phyloP scores from a whole-genome alignment of 2,888 invertebrate species.

The Rotaria magnacalcarata region DNA sequence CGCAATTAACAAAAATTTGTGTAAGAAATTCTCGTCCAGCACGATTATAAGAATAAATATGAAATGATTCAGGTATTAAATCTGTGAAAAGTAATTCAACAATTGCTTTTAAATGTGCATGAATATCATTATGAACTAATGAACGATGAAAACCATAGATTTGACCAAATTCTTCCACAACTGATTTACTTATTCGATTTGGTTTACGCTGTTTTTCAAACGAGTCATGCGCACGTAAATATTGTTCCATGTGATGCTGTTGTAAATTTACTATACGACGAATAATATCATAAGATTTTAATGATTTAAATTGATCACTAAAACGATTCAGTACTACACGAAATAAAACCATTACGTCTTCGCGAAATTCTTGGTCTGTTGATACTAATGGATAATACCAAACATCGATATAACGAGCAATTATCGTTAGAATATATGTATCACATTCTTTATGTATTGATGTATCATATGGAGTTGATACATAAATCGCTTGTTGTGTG shows the following conservation, averaged over 20 bases:
- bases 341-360: neutral
- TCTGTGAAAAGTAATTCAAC: neutral
- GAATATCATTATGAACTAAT: neutral
- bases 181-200: neutral
- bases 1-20: neutral
- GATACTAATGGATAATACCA: slow-evolving; percentile 25
- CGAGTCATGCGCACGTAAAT: neutral
- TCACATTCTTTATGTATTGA: neutral
- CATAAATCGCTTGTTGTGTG: neutral
- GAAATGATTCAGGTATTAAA: slow-evolving; percentile 4
- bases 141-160: slow-evolving; percentile 1
- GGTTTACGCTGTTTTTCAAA: neutral
- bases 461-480: neutral
- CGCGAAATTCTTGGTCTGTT: neutral
- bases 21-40: slow-evolving; percentile 7
- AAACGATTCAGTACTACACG: neutral
- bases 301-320: neutral
- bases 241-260: neutral
- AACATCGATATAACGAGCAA: neutral
- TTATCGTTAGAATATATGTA: slow-evolving; percentile 16
- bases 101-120: slow-evolving; percentile 6
- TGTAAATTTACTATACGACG: neutral
- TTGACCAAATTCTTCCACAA: neutral
- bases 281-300: neutral
- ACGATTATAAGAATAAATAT: neutral